Evolutionary conservation across 2,888 invertebrate genomes (phyloP), one percentile per base, ranked within the genome.

Genomic region (Cephus nigrinus): DNA sequence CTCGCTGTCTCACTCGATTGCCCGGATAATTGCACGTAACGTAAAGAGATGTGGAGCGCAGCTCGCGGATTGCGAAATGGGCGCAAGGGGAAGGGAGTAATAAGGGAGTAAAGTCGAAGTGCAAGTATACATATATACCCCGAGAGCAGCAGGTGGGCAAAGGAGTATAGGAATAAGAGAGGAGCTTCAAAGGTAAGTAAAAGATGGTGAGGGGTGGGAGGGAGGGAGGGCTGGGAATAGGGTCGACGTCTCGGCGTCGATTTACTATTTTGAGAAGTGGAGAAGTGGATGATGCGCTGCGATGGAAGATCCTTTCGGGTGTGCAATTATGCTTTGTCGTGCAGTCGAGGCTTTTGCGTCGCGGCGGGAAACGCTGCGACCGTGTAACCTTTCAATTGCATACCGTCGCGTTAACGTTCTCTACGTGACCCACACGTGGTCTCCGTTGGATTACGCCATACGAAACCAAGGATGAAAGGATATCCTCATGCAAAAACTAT

Each of bases 301-400:
- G 74, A 68, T 33, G 74, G 68, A 68, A 68, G 71, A 79, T 79
- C 76, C 80, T 83, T 84, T 83, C 79, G 79, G 81, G 78, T 80
- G 82, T 77, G 79, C 79, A 82, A 79, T 80, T 83, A 80, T 77
- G 81, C 84, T 84, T 84, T 83, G 84, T 80, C 78, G 78, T 77
- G 36, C 77, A 80, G 77, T 79, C 84, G 79, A 79, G 77, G 80
- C 76, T 75, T 80, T 77, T 72, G 77, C 68, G 69, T 72, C 71
- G 34, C 34, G 23, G 69, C 75, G 40, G 9, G 55, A 73, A 75
- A 81, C 79, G 75, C 74, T 55, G 69, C 77, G 80, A 84, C 81
- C 83, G 77, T 76, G 79, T 82, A 82, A 78, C 80, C 82, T 79
- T 84, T 80, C 80, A 71, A 76, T 75, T 79, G 77, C 75, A 80